Base-by-base conservation (phyloP, 92 coral and sea anemone genomes). In the Anthopleura xanthogrammica region DNA sequence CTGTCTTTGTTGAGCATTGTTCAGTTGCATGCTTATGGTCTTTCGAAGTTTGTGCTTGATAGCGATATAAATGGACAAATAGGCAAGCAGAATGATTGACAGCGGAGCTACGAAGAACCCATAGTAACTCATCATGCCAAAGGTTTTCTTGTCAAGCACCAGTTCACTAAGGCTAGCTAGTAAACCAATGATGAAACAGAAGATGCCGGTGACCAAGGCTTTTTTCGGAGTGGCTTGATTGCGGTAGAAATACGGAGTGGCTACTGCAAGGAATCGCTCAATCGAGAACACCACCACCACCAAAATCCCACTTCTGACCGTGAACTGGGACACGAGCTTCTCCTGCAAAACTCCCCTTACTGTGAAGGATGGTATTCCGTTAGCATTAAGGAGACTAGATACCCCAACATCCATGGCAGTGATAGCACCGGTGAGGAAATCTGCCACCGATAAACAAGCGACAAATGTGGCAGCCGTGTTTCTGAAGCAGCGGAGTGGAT, bases 261-360 rank as follows among this genome's bases (percentile, higher is more conserved):
- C 90, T 1, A 90, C 89, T 14, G 92, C 92, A 10, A 86, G 11
- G 70, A 90, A 90, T 5, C 92, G 87, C 65, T 90, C 92, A 48
- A 86, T 64, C 3, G 92, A 87, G 41, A 90, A 90, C 79, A 68
- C 82, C 16, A 75, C 78, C 76, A 90, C 84, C 66, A 90, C 85
- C 71, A 77, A 60, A 56, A 90, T 85, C 46, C 92, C 77, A 16
- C 82, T 78, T 22, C 90, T 78, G 41, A 86, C 88, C 13, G 92
- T 86, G 4, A 86, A 43, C 87, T 90, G 92, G 12, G 92, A 90
- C 46, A 86, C 60, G 41, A 90, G 82, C 39, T 90, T 90, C 17
- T 90, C 86, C 10, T 85, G 92, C 9, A 83, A 77, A 72, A 86
- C 54, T 48, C 81, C 81, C 11, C 60, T 41, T 23, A 83, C 57